These are phyloP conservation scores for Syncerus caffer DNA, from an alignment of 2,797 vertebrate genomes.

Conservation along the genomic window DNA sequence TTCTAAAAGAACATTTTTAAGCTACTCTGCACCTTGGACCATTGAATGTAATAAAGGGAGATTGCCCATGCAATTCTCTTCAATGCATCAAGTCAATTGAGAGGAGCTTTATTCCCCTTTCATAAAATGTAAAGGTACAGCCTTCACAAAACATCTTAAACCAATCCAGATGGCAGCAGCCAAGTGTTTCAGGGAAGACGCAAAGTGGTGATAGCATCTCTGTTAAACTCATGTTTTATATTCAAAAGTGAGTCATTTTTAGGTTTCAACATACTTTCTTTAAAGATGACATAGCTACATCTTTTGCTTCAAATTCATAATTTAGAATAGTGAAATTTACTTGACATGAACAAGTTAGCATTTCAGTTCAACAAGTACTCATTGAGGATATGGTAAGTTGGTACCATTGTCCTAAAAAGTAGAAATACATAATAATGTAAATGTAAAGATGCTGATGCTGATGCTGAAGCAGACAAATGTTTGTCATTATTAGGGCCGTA, in stretches of 20 bases:
- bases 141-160: slow-evolving; percentile 51
- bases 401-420: not conserved
- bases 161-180: slow-evolving; percentile 31
- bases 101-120: slow-evolving; percentile 40
- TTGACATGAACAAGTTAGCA: not conserved
- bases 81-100: slow-evolving; percentile 56
- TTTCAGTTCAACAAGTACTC: not conserved
- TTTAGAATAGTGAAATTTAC: not conserved
- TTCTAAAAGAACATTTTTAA: slow-evolving; percentile 56
- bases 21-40: slow-evolving; percentile 47
- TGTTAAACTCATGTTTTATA: not conserved
- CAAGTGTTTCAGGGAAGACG: slow-evolving; percentile 9
- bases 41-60: slow-evolving; percentile 67
- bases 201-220: not conserved
- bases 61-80: slow-evolving; percentile 62
- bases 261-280: not conserved
- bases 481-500: no score
- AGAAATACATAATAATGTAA: not conserved
- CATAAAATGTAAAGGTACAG: slow-evolving; percentile 60
- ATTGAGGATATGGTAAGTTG: not conserved
- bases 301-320: not conserved
- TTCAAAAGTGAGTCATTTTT: not conserved
- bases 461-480: no score
- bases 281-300: not conserved
- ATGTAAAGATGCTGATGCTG: no score